Percentiles rank a stretch among this genome's conserved stretches.
These are phyloP conservation scores for Tragelaphus strepsiceros DNA, from an alignment of 2,113 vertebrate species.

Conservation along the genomic window DNA sequence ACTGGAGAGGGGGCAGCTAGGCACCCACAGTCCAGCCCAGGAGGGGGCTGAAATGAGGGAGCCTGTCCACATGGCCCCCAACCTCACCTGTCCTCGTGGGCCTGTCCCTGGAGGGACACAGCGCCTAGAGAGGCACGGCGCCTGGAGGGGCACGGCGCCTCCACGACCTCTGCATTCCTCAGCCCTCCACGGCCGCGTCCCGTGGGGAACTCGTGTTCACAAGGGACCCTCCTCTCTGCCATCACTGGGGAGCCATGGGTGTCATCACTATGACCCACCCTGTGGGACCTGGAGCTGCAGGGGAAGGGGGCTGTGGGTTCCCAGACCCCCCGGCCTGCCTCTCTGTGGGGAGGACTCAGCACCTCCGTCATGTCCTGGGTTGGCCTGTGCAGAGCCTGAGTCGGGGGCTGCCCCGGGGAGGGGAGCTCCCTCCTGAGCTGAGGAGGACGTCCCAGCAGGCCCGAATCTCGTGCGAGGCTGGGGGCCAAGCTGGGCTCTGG, in stretches of 20 bases:
- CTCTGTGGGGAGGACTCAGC: background rate
- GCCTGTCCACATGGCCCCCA: too few species aligned
- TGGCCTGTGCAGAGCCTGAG: background rate
- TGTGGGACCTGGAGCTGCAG: background rate
- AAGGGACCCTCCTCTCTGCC: background rate
- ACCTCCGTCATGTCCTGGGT: background rate
- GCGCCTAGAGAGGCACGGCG: accelerated
- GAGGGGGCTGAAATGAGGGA: background rate
- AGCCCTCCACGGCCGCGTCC: accelerated
- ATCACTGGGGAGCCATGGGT: background rate
- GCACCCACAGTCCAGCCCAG: background rate
- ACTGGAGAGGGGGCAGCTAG: background rate
- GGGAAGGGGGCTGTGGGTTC: too few species aligned
- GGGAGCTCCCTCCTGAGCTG: background rate
- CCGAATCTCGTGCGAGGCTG: background rate
- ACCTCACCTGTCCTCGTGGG: accelerated
- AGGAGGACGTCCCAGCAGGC: accelerated
- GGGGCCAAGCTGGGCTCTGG: background rate
- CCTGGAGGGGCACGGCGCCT: background rate
- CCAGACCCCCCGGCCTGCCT: background rate
- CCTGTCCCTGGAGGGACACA: background rate
- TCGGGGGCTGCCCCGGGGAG: too few species aligned
- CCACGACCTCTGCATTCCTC: too few species aligned
- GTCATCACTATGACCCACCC: background rate
- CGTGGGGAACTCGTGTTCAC: background rate